Evolutionary conservation across 2,113 vertebrate genomes (phyloP).

Genomic region (Illadopsis cleaveri): DNA sequence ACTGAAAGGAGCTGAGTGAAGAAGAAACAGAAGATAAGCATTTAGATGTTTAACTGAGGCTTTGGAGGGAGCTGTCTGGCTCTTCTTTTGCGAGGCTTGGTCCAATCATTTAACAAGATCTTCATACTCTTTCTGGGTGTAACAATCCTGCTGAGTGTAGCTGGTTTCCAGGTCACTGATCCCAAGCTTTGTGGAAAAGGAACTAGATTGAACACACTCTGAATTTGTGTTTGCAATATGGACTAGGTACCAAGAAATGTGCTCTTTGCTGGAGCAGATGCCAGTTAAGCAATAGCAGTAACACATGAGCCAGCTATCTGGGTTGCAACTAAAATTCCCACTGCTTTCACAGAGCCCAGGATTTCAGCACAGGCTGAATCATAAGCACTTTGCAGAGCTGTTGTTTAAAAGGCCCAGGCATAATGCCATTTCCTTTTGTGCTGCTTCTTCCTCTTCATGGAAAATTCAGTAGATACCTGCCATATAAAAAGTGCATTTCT

Average conservation of each 20-base stretch:
- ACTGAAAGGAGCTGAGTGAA: not conserved
- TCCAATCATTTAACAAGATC: no score
- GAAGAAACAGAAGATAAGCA: not conserved
- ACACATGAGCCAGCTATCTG: not conserved
- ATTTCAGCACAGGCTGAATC: conserved; percentile 35
- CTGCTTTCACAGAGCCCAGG: not conserved
- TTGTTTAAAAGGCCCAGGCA: not conserved
- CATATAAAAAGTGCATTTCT: not conserved
- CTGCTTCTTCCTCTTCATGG: not conserved
- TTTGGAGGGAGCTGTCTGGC: not conserved
- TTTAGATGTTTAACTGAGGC: not conserved
- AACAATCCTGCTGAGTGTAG: not conserved
- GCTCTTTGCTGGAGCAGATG: not conserved
- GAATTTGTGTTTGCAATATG: not conserved
- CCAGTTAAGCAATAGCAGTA: not conserved
- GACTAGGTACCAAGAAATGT: not conserved
- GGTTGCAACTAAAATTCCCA: not conserved
- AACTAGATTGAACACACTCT: not conserved
- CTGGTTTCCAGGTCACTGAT: not conserved
- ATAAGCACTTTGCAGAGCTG: not conserved
- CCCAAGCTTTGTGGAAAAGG: not conserved
- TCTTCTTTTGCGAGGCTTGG: not conserved
- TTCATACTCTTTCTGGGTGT: accelerated
- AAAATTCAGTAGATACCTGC: not conserved
- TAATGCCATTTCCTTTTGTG: not conserved